Evolutionary conservation across 2,113 vertebrate species (phyloP).

Genomic region (Semnornis frantzii): DNA sequence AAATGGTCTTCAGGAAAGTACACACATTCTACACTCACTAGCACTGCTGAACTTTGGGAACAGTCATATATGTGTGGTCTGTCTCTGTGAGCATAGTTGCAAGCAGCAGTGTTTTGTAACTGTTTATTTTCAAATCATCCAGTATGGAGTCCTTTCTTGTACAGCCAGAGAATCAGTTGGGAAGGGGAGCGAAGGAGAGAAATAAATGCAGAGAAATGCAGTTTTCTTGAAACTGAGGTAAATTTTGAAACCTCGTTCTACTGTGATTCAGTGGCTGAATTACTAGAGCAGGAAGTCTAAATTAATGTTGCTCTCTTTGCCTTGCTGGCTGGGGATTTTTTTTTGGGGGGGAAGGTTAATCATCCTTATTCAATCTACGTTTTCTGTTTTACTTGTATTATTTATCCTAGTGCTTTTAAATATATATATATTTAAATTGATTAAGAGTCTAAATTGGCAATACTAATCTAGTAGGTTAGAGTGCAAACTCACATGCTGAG

Average conservation of each 20-base stretch:
- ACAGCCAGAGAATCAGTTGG: not conserved
- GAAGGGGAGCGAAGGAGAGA: not conserved
- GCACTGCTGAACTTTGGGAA: not conserved
- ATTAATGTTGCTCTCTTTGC: constrained; percentile 9
- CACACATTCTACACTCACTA: not conserved
- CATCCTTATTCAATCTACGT: not conserved
- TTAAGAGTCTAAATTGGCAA: constrained; percentile 17
- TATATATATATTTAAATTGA: constrained; percentile 44
- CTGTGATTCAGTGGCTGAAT: constrained; percentile 1
- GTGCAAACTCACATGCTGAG: constrained; percentile 50
- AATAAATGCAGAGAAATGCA: not conserved
- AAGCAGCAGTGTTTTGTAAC: not conserved
- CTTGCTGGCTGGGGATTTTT: not conserved
- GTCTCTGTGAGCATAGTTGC: not conserved
- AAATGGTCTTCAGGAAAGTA: not conserved
- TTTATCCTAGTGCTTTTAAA: constrained; percentile 18
- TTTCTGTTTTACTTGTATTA: constrained; percentile 29
- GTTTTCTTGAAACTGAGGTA: not conserved
- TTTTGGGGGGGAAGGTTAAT: constrained; percentile 26
- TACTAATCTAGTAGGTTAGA: constrained; percentile 48
- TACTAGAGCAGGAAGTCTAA: constrained; percentile 19
- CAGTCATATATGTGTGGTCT: not conserved
- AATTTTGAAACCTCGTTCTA: not conserved
- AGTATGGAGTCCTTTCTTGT: not conserved
- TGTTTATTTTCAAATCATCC: not conserved